Evolutionary conservation across 2,888 invertebrate genomes (phyloP), one percentile per base, ranked within the genome.

Genomic region (Antitype chi): DNA sequence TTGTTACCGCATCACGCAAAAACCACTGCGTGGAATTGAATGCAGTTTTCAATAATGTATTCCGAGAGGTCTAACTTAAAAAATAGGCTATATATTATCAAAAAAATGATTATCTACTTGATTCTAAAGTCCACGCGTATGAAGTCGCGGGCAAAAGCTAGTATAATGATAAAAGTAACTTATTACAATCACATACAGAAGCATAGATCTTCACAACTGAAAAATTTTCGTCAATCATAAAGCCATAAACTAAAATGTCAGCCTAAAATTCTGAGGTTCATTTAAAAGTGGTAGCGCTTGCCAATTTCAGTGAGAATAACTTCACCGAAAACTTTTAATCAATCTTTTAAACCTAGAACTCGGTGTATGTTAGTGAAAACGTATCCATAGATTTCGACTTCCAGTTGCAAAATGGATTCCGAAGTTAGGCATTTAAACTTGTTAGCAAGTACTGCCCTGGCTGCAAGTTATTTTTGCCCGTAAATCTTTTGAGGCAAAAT

Each of bases 371-470:
- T 82, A 88, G 86, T 89, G 85, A 85, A 89, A 88, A 81, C 69
- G 76, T 53, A 81, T 85, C 83, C 78, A 84, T 84, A 87, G 74
- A 87, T 86, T 64, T 72, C 66, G 55, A 78, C 67, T 80, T 79
- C 59, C 73, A 92, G 92, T 90, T 92, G 91, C 86, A 89, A 91
- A 92, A 93, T 91, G 91, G 90, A 89, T 92, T 89, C 75, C 85
- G 68, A 92, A 93, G 91, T 94, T 92, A 71, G 82, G 74, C 90
- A 88, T 91, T 93, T 92, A 88, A 93, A 93, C 91, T 94, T 92
- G 91, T 93, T 92, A 89, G 86, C 81, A 71, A 80, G 85, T 67
- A 70, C 75, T 57, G 78, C 63, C 80, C 28, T 73, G 71, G 72
- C 69, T 74, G 79, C 72, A 77, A 85, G 82, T 87, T 87, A 87